Percentiles rank a stretch among this genome's conserved stretches.
These are phyloP conservation scores for Aricia artaxerxes DNA, from an alignment of 2,888 invertebrate genomes.

Conservation along the genomic window DNA sequence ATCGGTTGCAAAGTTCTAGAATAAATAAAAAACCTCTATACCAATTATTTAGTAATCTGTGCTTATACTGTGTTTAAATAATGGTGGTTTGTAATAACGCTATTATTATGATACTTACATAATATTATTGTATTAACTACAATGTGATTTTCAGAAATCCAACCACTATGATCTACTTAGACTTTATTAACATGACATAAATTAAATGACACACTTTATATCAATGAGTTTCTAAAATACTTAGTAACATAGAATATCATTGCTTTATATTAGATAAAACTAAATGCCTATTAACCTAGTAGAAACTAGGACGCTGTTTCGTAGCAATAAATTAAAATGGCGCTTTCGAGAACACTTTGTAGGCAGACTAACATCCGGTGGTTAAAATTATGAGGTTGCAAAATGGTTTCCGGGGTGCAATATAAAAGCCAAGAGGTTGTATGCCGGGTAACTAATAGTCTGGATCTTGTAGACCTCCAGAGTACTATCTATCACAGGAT, in stretches of 20 bases:
- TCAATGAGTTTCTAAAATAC: too few relatives aligned
- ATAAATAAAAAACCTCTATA: too few relatives aligned
- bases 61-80: too few relatives aligned
- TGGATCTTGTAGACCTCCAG: background rate
- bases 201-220: background rate
- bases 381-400: conserved; percentile 8
- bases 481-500: conserved; percentile 4
- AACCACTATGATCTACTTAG: too few relatives aligned
- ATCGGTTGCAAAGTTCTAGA: too few relatives aligned
- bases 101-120: too few relatives aligned
- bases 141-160: too few relatives aligned
- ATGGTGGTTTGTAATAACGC: too few relatives aligned
- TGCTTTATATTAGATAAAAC: background rate
- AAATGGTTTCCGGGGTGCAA: background rate
- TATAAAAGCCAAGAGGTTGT: background rate
- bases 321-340: background rate
- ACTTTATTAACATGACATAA: background rate
- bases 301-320: background rate
- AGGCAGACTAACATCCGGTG: background rate
- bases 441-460: background rate
- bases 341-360: background rate
- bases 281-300: background rate
- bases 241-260: too few relatives aligned
- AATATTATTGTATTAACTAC: too few relatives aligned
- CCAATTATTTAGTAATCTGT: too few relatives aligned